Percentiles rank a stretch among this genome's conserved stretches.
Evolutionary conservation across 2,888 invertebrate genomes (phyloP).

Genomic region (Pyrrhia umbra): DNA sequence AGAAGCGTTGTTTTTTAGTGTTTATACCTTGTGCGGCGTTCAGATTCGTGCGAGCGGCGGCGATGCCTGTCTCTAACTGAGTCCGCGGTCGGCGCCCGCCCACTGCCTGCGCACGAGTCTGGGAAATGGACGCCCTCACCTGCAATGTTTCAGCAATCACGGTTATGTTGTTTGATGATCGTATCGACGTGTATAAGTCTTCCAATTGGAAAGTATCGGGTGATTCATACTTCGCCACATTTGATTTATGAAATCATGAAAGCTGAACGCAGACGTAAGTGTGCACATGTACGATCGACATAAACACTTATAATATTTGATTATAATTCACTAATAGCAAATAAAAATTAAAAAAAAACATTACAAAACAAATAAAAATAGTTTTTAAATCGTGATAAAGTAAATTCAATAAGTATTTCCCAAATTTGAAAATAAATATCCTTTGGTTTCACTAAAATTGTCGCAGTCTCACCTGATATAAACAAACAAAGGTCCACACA

Average conservation of each 20-base stretch:
- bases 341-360: background rate
- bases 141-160: constrained; percentile 80
- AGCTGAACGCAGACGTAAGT: constrained; percentile 14
- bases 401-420: background rate
- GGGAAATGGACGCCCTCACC: constrained; percentile 77
- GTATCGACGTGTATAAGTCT: constrained; percentile 60
- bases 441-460: background rate
- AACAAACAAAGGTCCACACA: constrained; percentile 66
- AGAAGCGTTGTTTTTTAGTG: constrained; percentile 67
- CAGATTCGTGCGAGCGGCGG: constrained; percentile 89
- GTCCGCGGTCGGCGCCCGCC: constrained; percentile 77
- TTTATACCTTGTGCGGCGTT: constrained; percentile 88
- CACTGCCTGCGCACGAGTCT: constrained; percentile 72
- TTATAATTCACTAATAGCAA: background rate
- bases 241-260: constrained; percentile 46
- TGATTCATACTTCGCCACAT: constrained; percentile 59
- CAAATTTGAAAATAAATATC: background rate
- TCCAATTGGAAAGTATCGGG: constrained; percentile 50
- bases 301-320: background rate
- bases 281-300: constrained; percentile 18
- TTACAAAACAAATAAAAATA: background rate
- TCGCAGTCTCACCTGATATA: constrained; percentile 71
- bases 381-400: background rate
- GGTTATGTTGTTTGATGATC: constrained; percentile 66
- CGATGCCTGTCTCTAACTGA: constrained; percentile 88